phyloP scores from a whole-genome alignment of 2,888 invertebrate genomes.

The Trileptium ribeirensis region DNA sequence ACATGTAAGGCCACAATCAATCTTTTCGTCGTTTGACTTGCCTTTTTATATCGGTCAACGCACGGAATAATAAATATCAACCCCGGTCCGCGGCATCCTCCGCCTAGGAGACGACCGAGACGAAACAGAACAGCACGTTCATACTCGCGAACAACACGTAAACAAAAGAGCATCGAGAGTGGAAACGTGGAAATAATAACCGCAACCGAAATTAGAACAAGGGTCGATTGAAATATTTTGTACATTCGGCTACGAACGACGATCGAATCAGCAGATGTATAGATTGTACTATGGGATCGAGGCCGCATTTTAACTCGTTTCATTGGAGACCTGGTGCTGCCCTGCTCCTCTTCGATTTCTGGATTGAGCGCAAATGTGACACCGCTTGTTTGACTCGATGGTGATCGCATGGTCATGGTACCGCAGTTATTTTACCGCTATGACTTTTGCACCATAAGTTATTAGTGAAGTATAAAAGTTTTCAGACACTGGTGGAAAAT shows the following conservation, averaged over 20 bases:
- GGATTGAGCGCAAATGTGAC: too few species aligned
- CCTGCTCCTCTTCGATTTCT: too few species aligned
- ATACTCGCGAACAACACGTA: slow-evolving; percentile 43
- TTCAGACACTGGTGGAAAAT: too few species aligned
- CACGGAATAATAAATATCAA: slow-evolving; percentile 94
- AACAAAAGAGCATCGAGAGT: slow-evolving; percentile 5
- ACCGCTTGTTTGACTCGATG: too few species aligned
- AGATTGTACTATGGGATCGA: too few species aligned
- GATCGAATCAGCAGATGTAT: slow-evolving; percentile 10
- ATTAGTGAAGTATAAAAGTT: too few species aligned
- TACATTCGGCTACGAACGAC: background rate
- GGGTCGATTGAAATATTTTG: background rate
- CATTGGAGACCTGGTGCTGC: too few species aligned
- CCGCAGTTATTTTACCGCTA: too few species aligned
- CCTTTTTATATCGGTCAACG: slow-evolving; percentile 74
- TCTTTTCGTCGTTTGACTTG: background rate
- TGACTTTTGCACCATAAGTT: too few species aligned
- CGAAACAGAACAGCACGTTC: slow-evolving; percentile 76
- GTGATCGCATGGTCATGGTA: too few species aligned
- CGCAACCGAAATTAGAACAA: background rate
- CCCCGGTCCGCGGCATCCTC: slow-evolving; percentile 67
- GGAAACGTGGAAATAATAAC: slow-evolving; percentile 2
- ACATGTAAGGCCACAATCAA: too few species aligned
- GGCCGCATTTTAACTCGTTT: too few species aligned
- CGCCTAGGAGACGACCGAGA: slow-evolving; percentile 65